Base-by-base conservation (phyloP, 53 echinoderm and acorn worm genomes). In the Astropecten irregularis region DNA sequence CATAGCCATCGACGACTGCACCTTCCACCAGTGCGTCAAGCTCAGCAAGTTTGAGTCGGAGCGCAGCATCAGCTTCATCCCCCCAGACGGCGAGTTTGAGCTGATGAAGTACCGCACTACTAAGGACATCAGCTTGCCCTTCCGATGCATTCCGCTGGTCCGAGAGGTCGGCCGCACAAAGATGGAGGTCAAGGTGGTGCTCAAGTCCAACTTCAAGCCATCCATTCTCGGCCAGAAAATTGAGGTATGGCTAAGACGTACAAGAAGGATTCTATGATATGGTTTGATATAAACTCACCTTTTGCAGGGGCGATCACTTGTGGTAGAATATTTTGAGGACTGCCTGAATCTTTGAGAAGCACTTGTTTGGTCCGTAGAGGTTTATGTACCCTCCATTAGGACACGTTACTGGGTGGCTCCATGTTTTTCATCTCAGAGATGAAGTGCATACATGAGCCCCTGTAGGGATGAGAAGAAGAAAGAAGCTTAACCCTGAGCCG, bases 11-110 rank as follows among this genome's bases (percentile, higher is more conserved):
- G 99, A 97, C 82, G 99, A 97, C 74, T 94, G 99, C 82, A 97
- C 99, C 32, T 97, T 97, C 92, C 99, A 97, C 54, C 99, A 97
- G 86, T 97, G 99, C 63, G 99, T 97, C 72, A 97, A 97, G 53
- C 92, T 97, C 9, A 97, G 99, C 62, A 97, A 97, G 77, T 97
- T 97, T 92, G 99, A 97, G 55, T 93, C 99, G 20, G 99, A 97
- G 87, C 85, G 99, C 9, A 97, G 99, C 86, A 97, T 94, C 83
- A 97, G 99, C 59, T 97, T 97, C 83, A 97, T 97, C 38, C 99
- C 99, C 10, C 99, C 99, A 30, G 99, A 97, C 40, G 99, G 99
- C 10, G 94, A 97, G 60, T 97, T 97, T 92, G 99, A 97, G 66
- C 85, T 97, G 65, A 97, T 97, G 99, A 97, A 93, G 88, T 96